Evolutionary conservation across 2,113 vertebrate species (phyloP).

Genomic region (Neofelis nebulosa): DNA sequence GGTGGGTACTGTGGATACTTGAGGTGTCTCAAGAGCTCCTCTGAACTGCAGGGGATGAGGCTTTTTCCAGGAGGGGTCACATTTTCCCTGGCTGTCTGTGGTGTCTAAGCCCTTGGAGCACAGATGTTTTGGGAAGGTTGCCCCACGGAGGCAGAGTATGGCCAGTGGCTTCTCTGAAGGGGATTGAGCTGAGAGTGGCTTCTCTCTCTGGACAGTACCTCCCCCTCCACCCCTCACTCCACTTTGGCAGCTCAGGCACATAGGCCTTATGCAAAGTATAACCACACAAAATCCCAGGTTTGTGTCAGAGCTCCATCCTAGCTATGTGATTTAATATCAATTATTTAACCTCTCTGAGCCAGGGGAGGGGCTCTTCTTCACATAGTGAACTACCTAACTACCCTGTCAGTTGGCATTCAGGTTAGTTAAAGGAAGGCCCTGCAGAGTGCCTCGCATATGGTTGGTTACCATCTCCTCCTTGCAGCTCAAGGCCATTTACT

Average conservation of each 20-base stretch:
- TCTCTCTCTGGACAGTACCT: not conserved
- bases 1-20: accelerated
- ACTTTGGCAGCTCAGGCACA: not conserved
- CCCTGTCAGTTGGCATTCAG: not conserved
- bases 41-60: not conserved
- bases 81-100: not conserved
- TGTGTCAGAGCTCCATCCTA: not conserved
- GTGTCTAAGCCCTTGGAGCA: not conserved
- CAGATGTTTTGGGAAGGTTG: not conserved
- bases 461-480: not conserved
- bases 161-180: not conserved
- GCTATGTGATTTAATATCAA: not conserved
- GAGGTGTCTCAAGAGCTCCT: not conserved
- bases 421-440: not conserved
- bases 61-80: not conserved
- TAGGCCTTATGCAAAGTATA: not conserved
- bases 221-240: not conserved
- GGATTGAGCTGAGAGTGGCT: conserved; percentile 30
- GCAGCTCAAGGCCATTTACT: not conserved
- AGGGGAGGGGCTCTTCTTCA: not conserved
- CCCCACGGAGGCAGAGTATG: not conserved
- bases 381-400: not conserved
- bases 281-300: not conserved
- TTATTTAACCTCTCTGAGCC: not conserved
- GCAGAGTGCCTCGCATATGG: accelerated